Conservation (phyloP, 1,140 invertebrate genomes). For the Zaprionus africanus region DNA sequence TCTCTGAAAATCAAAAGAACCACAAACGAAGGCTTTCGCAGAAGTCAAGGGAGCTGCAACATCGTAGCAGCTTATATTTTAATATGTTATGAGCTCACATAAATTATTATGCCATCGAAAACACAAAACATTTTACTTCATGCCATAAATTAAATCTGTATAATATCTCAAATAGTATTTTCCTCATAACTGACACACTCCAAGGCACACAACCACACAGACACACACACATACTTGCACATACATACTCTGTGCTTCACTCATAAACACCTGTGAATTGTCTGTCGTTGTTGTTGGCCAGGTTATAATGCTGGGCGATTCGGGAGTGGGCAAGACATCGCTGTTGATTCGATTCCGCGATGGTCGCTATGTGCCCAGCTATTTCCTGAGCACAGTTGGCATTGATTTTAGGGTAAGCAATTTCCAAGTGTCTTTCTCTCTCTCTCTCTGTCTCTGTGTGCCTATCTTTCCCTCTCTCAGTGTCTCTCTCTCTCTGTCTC, state of each 20-base stretch:
- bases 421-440: conserved; percentile 19
- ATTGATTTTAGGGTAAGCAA: conserved; percentile 95
- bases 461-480: conserved; percentile 17
- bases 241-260: conserved; percentile 2
- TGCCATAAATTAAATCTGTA: conserved; percentile 14
- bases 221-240: conserved; percentile 5
- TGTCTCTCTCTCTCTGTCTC: conserved; percentile 22
- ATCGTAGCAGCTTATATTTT: not conserved
- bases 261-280: conserved; percentile 24
- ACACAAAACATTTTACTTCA: conserved; percentile 23
- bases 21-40: conserved; percentile 22
- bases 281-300: conserved; percentile 83
- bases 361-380: conserved; percentile 93
- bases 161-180: conserved; percentile 8
- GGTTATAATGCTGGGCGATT: conserved; percentile 96
- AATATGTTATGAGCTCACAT: conserved; percentile 30
- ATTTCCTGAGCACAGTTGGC: conserved; percentile 97
- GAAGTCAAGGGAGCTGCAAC: conserved; percentile 24
- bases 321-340: conserved; percentile 95
- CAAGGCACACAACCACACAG: conserved; percentile 9
- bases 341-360: conserved; percentile 94
- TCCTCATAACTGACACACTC: conserved; percentile 28
- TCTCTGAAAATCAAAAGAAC: conserved; percentile 14
- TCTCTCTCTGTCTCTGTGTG: conserved; percentile 16
- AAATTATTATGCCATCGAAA: conserved; percentile 36